Evolutionary conservation across 2,113 vertebrate species (phyloP).

Genomic region (Coptodon bakossiorum): DNA sequence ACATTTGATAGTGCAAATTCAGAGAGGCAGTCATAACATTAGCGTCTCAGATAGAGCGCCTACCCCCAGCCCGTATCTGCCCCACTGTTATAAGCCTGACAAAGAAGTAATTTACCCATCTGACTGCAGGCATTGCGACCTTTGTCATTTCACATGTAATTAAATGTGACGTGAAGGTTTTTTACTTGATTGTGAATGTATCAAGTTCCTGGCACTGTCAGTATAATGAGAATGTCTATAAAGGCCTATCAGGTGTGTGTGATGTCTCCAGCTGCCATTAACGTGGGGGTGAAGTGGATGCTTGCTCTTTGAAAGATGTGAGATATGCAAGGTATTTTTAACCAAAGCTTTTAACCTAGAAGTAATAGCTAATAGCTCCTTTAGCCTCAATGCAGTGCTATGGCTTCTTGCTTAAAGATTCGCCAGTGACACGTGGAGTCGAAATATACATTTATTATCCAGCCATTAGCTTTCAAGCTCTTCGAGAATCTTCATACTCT

Average conservation of each 20-base stretch:
- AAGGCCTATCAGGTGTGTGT: conserved; percentile 48
- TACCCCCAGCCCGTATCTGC: not conserved
- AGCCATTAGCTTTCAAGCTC: not conserved
- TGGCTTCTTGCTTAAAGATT: not conserved
- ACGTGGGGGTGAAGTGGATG: conserved; percentile 44
- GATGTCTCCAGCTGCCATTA: conserved; percentile 56
- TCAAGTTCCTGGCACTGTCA: conserved; percentile 21
- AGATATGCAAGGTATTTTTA: conserved; percentile 70
- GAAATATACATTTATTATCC: not conserved
- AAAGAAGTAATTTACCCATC: conserved; percentile 50
- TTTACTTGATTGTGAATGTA: conserved; percentile 48
- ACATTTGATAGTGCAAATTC: conserved; percentile 61
- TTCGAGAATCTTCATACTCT: not conserved
- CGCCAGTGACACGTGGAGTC: not conserved
- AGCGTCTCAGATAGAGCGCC: conserved; percentile 5
- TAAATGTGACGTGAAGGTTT: conserved; percentile 36
- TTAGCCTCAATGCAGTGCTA: not conserved
- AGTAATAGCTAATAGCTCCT: conserved; percentile 23
- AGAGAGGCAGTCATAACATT: conserved; percentile 50
- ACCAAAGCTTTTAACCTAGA: conserved; percentile 38
- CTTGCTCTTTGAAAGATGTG: conserved; percentile 54
- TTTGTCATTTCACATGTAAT: conserved; percentile 46
- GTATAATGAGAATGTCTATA: conserved; percentile 44
- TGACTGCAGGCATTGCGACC: conserved; percentile 35
- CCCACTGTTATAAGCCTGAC: not conserved